phyloP scores from a whole-genome alignment of 2,797 vertebrate species.

The Pseudochirops cupreus region DNA sequence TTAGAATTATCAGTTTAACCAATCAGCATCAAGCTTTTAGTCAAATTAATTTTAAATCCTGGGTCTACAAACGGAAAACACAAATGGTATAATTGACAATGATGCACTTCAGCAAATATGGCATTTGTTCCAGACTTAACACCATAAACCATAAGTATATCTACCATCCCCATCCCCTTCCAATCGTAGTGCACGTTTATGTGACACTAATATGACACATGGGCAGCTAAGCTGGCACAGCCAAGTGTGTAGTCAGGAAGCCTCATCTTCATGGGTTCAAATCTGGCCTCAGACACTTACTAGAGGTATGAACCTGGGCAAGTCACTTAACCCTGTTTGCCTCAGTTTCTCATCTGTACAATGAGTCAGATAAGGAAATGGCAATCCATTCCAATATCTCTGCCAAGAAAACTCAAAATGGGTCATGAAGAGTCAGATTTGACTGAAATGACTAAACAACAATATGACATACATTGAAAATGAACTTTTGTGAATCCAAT shows the following conservation, averaged over 20 bases:
- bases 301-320: background rate
- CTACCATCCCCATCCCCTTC: background rate
- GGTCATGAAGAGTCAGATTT: background rate
- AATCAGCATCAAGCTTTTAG: constrained; percentile 39
- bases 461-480: constrained; percentile 38
- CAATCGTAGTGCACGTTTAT: constrained; percentile 29
- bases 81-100: constrained; percentile 58
- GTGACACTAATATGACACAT: constrained; percentile 15
- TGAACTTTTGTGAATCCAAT: constrained; percentile 53
- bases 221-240: background rate
- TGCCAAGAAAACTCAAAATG: background rate
- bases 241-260: background rate
- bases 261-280: background rate
- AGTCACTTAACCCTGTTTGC: background rate
- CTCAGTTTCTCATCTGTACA: background rate
- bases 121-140: constrained; percentile 66
- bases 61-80: constrained; percentile 48
- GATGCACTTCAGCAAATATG: constrained; percentile 40
- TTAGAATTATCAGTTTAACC: constrained; percentile 39
- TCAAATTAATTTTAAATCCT: constrained; percentile 56
- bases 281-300: background rate
- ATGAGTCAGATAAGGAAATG: background rate
- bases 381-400: background rate
- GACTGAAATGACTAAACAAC: background rate
- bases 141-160: constrained; percentile 38